phyloP scores from a whole-genome alignment of 2,888 invertebrate genomes.

The Adineta ricciae region DNA sequence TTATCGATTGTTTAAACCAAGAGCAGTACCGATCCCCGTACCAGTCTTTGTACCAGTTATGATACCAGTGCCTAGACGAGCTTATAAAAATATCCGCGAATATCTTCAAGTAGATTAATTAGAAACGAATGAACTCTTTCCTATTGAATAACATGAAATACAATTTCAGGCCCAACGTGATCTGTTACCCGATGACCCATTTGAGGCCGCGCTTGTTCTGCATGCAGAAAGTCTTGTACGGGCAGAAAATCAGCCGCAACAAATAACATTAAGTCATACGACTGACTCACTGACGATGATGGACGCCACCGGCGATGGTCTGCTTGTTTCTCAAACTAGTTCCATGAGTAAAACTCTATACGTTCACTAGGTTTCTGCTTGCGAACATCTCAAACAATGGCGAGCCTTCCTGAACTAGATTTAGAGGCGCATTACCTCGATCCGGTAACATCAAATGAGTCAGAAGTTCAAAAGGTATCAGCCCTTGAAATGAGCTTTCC shows the following conservation, averaged over 20 bases:
- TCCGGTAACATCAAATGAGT: neutral
- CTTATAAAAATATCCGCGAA: neutral
- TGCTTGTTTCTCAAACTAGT: neutral
- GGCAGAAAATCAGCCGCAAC: conserved; percentile 33
- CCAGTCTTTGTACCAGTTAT: conserved; percentile 8
- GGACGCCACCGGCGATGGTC: neutral
- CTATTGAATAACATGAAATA: too few species aligned
- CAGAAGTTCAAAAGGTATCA: conserved; percentile 3
- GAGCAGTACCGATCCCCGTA: conserved; percentile 55
- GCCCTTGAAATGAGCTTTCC: too few species aligned
- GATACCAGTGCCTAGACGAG: neutral
- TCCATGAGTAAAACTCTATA: neutral
- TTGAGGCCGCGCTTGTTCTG: neutral
- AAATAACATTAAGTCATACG: conserved; percentile 39
- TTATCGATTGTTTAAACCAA: conserved; percentile 73
- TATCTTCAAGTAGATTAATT: neutral
- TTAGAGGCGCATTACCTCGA: conserved; percentile 3
- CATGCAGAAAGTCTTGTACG: conserved; percentile 22
- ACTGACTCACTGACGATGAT: conserved; percentile 36
- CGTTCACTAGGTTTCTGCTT: neutral
- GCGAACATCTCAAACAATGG: neutral
- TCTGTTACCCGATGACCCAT: conserved; percentile 6
- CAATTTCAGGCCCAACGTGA: neutral
- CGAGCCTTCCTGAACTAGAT: conserved; percentile 4
- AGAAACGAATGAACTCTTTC: too few species aligned